Evolutionary conservation across 2,113 vertebrate genomes (phyloP).

Genomic region (Trachemys scripta): DNA sequence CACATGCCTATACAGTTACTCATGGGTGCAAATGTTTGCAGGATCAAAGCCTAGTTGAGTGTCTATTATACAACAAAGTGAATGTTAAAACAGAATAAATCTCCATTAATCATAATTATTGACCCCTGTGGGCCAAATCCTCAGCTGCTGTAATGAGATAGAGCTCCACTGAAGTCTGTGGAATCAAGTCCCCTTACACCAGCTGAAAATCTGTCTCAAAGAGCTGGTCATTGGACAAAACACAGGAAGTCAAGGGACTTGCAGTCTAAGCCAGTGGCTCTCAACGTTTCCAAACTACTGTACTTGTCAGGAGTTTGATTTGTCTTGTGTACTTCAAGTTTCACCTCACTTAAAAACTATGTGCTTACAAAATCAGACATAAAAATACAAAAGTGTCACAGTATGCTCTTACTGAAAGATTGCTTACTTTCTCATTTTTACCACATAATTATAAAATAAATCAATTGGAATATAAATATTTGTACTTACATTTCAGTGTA

Average conservation of each 20-base stretch:
- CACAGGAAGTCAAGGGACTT: background rate
- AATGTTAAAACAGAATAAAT: background rate
- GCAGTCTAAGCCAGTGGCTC: constrained; percentile 10
- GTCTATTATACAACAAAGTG: background rate
- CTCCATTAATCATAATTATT: background rate
- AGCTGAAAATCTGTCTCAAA: background rate
- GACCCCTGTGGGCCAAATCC: background rate
- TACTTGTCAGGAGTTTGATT: too few relatives aligned
- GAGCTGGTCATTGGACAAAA: background rate
- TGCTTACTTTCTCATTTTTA: too few relatives aligned
- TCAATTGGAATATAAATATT: too few relatives aligned
- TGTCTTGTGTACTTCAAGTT: too few relatives aligned
- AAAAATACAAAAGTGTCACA: too few relatives aligned
- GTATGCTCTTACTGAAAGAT: too few relatives aligned
- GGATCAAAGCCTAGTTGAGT: background rate
- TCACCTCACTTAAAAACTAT: too few relatives aligned
- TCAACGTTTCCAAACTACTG: too few relatives aligned
- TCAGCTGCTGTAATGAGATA: background rate
- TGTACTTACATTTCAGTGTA: too few relatives aligned
- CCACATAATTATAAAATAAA: too few relatives aligned
- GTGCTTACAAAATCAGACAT: too few relatives aligned
- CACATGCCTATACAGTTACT: background rate
- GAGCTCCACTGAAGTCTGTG: background rate
- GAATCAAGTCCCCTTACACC: background rate
- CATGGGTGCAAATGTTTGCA: constrained; percentile 1